These are phyloP conservation scores for Sphyrna mokarran DNA, from an alignment of 2,113 vertebrate species.

Conservation along the genomic window DNA sequence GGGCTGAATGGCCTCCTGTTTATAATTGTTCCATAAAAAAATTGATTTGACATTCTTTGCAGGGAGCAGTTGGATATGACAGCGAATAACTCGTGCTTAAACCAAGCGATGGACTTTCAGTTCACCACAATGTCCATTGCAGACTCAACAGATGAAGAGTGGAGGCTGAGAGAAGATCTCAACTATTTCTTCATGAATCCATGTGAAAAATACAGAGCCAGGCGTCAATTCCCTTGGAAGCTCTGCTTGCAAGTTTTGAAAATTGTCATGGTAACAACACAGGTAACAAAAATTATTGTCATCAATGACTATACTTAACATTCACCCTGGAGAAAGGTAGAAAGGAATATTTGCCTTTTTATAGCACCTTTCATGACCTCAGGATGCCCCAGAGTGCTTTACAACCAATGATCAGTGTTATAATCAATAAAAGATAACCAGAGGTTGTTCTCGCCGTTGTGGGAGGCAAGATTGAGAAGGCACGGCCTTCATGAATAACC, in stretches of 20 bases:
- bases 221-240: conserved; percentile 86
- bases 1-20: neutral
- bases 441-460: no score
- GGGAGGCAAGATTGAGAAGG: no score
- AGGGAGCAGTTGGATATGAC: neutral
- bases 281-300: conserved; percentile 58
- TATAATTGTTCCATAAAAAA: neutral
- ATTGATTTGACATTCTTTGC: neutral
- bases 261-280: conserved; percentile 90
- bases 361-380: neutral
- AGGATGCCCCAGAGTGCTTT: neutral
- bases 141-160: conserved; percentile 62
- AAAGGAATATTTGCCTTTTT: neutral
- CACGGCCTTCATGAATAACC: no score
- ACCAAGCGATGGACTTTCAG: neutral
- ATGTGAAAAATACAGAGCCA: conserved; percentile 88
- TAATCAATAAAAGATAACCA: no score
- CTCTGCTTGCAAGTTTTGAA: conserved; percentile 87
- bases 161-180: conserved; percentile 74
- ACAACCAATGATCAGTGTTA: neutral
- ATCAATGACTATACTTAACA: neutral
- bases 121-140: conserved; percentile 48
- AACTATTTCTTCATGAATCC: conserved; percentile 96
- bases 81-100: neutral
- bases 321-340: neutral